Evolutionary conservation across 2,888 invertebrate genomes (phyloP), one percentile per base, ranked within the genome.

Genomic region (Tenthredo livida): DNA sequence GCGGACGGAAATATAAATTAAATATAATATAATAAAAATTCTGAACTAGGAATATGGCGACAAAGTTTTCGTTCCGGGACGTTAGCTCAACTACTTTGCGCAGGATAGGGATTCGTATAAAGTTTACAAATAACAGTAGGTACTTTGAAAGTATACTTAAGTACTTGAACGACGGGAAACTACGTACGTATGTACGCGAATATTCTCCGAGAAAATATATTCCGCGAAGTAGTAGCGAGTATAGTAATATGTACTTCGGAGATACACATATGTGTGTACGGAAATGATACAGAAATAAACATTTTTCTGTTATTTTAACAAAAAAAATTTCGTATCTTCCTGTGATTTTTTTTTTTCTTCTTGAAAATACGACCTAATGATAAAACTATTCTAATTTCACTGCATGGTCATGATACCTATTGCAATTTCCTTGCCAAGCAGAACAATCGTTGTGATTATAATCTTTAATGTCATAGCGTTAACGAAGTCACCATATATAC

Each of bases 71-170:
- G 67, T 65, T 65, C 47, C 82, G 40, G 82, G 40, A 82, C 61
- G 65, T 67, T 67, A 67, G 40, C 12, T 67, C 17, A 33, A 33
- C 33, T 67, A 17, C 25, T 15, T 61, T 40, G 37, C 21, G 37
- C 21, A 61, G 82, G 54, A 54, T 54, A 65, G 82, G n/a, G 65
- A 65, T 65, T 82, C 82, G 67, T 65, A 65, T 67, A 67, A 82
- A 82, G 61, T 82, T 82, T 82, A 40, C 82, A 82, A 82, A 82
- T 82, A 65, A 82, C 82, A 82, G 82, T 82, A 65, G 61, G 67
- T 33, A 67, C 70, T 70, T 70, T 37, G 37, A 70, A 70, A 70
- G 80, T 82, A 65, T 82, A 82, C 40, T 61, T 65, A 43, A n/a
- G 40, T 73, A 73, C 40, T n/a, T 43, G 72, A 73, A n/a, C 43